Base-by-base conservation (phyloP, 2,888 invertebrate species). In the Nowickia ferox region DNA sequence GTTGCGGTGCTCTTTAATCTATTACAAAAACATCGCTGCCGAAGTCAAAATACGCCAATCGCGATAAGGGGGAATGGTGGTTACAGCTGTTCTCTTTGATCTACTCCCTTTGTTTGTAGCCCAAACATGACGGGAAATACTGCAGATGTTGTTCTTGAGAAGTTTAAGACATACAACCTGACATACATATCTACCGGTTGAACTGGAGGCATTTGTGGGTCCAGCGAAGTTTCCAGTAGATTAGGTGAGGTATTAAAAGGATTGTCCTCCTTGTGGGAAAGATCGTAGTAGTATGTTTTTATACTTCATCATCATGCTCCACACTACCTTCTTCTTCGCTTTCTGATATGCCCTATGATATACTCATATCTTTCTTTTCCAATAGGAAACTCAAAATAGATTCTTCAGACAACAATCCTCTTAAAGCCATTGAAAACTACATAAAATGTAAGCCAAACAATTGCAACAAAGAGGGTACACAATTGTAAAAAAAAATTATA, bases 21-120 rank as follows among this genome's bases (percentile, higher is more conserved):
- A 22, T 22, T 22, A 22, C 22, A 22, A 22, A 22, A 22, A n/a
- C 1, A 2, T 22, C 22, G 22, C 2, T 2, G 22, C 22, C 22
- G 22, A 22, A 22, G 1, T 22, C 22, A 22, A 22, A 2, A 22
- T 22, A 22, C 1, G 22, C 22, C 22, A 22, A 22, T 2, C 22
- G 2, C 2, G 22, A 22, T 22, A 22, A 22, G 22, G 22, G 22
- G 22, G 22, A 22, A 22, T 22, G 22, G 22, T 22, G 22, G 22
- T 59, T 72, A 46, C 44, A 72, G 30, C 46, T 46, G 57, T 46
- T 46, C 46, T 71, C 30, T 46, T 57, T 55, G 57, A 71, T 9
- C 30, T 71, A 46, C 17, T 11, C 42, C n/a, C 57, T 42, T 57
- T 72, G 46, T 30, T 72, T n/a, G n/a, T 71, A 22, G n/a, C 17